Conservation (phyloP, 2,888 invertebrate species). For the Octodonta nipae region DNA sequence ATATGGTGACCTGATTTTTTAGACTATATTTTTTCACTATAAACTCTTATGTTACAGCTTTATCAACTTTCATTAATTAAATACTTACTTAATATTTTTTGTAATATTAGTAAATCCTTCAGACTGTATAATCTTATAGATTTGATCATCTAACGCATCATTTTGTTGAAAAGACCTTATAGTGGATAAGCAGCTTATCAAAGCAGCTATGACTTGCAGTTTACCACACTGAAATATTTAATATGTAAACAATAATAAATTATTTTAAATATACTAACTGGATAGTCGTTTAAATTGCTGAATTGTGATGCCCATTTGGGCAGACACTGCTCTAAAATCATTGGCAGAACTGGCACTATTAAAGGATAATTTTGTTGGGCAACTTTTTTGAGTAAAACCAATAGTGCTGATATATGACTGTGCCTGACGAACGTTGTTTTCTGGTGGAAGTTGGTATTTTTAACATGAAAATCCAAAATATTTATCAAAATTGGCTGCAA, state of each 20-base stretch:
- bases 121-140: conserved; percentile 34
- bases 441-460: conserved; percentile 40
- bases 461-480: conserved; percentile 45
- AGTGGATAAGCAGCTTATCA: conserved; percentile 21
- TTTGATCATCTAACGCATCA: conserved; percentile 14
- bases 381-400: conserved; percentile 15
- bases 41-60: too few relatives aligned
- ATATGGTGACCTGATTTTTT: too few relatives aligned
- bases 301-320: conserved; percentile 41
- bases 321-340: conserved; percentile 29
- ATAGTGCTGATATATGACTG: conserved; percentile 42
- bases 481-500: conserved; percentile 43
- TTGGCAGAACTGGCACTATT: conserved; percentile 15
- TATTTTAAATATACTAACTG: conserved; percentile 27
- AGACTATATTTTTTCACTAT: too few relatives aligned
- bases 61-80: too few relatives aligned
- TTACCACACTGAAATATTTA: conserved; percentile 30
- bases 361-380: conserved; percentile 13
- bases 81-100: conserved; percentile 31
- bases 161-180: conserved; percentile 13
- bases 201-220: conserved; percentile 29
- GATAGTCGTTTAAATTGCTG: conserved; percentile 30
- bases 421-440: conserved; percentile 40
- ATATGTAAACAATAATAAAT: not conserved
- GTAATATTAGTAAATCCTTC: conserved; percentile 37